Evolutionary conservation across 2,113 vertebrate species (phyloP), one percentile per base, ranked within the genome.

Genomic region (Pardalotus punctatus): DNA sequence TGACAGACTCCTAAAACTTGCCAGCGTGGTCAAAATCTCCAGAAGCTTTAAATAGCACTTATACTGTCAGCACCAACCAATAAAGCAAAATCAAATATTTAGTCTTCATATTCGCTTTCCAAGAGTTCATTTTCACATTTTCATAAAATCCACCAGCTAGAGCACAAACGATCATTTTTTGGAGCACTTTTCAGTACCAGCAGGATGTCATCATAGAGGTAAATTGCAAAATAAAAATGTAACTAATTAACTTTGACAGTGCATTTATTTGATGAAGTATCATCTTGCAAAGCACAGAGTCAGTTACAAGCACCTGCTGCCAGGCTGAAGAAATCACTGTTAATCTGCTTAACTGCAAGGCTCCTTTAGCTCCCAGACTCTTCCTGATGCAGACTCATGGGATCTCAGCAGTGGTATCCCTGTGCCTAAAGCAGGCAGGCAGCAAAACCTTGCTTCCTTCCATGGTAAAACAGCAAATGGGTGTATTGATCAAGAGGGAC

Each of bases 251-350:
- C 57, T 85, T 76, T 45, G 87, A 80, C 78, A 70, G 66, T 2
- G 5, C 45, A 73, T 90, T 91, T 90, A 82, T 94, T 91, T 10
- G 2, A 93, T 56, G 54, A 91, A 85, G 66, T 88, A 93, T 91
- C 66, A 77, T 76, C 54, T 96, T 92, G 79, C 91, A 81, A 64
- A 93, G 64, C 48, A 43, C 5, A 80, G 83, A 79, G 56, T 90
- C 74, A 58, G 78, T 95, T 80, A 90, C 81, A 91, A 54, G 72
- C 71, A 95, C 79, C 74, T 82, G 88, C 90, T 92, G 74, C 90
- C 90, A 82, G 74, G 70, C 65, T 84, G 66, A 89, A 91, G 60
- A 82, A 91, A 94, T 91, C 78, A 70, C 56, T 65, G 42, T 73
- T 92, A 77, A 91, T 92, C 81, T 88, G 76, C 71, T 94, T 69